These are phyloP conservation scores for Sternotherus odoratus DNA, from an alignment of 2,797 vertebrate genomes.

Conservation along the genomic window DNA sequence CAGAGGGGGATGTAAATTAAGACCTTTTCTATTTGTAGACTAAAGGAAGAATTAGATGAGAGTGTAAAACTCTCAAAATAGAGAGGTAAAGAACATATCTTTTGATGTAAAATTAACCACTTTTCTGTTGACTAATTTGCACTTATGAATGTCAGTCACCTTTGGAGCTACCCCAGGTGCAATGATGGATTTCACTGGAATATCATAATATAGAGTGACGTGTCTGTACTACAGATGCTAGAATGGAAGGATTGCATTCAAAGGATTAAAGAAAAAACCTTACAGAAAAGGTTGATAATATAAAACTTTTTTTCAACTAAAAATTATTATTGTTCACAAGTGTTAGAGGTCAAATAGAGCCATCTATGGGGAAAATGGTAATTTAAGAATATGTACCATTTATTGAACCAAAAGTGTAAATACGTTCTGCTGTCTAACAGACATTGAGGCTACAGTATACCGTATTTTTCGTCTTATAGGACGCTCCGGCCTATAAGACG, in stretches of 20 bases:
- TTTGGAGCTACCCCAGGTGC: background rate
- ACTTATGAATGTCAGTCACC: background rate
- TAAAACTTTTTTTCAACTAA: background rate
- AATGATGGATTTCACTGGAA: background rate
- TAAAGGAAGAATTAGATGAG: background rate
- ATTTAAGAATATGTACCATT: background rate
- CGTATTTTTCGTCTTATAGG: too few species aligned
- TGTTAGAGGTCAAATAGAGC: background rate
- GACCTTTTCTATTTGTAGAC: background rate
- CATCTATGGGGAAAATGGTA: accelerated
- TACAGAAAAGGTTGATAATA: background rate
- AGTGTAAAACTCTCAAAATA: background rate
- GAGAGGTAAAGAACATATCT: background rate
- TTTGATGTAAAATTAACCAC: background rate
- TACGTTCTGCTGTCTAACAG: background rate
- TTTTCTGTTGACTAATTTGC: background rate
- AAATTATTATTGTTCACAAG: background rate
- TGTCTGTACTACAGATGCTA: background rate
- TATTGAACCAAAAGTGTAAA: background rate
- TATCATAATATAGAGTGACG: accelerated
- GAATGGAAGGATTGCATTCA: background rate
- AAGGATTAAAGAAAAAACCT: background rate
- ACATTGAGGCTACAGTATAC: background rate
- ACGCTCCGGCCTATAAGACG: too few species aligned
- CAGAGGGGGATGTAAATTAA: background rate